These are phyloP conservation scores for Cordilura impudica DNA, from an alignment of 2,888 invertebrate species.

Conservation along the genomic window DNA sequence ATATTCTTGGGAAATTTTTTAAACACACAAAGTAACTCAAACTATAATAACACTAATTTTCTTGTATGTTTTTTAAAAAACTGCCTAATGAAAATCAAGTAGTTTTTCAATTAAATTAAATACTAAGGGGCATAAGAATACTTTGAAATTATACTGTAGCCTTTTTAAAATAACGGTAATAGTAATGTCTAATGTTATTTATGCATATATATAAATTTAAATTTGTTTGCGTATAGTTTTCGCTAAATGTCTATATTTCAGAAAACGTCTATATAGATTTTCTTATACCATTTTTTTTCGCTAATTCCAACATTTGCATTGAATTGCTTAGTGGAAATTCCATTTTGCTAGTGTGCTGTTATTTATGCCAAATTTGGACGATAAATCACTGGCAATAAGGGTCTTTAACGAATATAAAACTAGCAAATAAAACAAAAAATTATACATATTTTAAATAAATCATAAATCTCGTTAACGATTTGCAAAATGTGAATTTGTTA, in stretches of 20 bases:
- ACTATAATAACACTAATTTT: too few relatives aligned
- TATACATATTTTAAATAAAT: slow-evolving; percentile 57
- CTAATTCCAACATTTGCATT: slow-evolving; percentile 39
- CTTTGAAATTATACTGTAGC: too few relatives aligned
- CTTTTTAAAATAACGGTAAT: too few relatives aligned
- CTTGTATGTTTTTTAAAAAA: too few relatives aligned
- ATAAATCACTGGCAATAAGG: slow-evolving; percentile 57
- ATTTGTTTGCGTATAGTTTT: slow-evolving; percentile 23
- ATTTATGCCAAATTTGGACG: slow-evolving; percentile 53
- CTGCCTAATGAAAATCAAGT: too few relatives aligned
- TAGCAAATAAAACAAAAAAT: not conserved
- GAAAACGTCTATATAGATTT: not conserved
- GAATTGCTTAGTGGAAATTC: slow-evolving; percentile 45
- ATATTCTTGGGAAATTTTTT: too few relatives aligned
- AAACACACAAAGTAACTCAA: too few relatives aligned
- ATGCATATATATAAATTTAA: not conserved
- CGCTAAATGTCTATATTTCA: not conserved
- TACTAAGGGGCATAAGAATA: too few relatives aligned
- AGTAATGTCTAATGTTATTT: not conserved
- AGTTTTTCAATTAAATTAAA: too few relatives aligned
- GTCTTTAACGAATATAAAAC: slow-evolving; percentile 25
- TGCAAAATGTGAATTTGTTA: slow-evolving; percentile 62
- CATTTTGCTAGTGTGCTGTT: slow-evolving; percentile 16
- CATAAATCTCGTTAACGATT: slow-evolving; percentile 63
- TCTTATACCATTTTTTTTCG: not conserved